Base-by-base conservation (phyloP, 2,797 vertebrate species). In the Morus bassanus region DNA sequence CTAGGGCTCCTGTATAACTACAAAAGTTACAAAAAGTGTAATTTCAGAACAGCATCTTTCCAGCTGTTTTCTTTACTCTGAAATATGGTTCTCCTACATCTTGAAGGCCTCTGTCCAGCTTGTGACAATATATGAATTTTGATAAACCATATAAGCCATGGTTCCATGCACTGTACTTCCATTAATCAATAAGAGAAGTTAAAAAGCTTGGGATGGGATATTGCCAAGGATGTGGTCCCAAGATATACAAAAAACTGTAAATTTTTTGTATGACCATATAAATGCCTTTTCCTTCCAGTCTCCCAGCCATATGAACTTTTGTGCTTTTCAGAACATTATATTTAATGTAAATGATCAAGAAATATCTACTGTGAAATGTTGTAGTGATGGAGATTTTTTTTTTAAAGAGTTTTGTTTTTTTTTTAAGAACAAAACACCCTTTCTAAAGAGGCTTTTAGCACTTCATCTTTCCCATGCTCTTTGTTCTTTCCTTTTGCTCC, bases 391-490 rank as follows among this genome's bases (percentile, higher is more conserved):
- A 12, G 46, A 24, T 41, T 46, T 87, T 88, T 57, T 85, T 83
- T 69, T 41, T 33, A 11, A 85, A 68, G 54, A 77, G 43, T 18
- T 45, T 43, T 43, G 6, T 61, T 79, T 93, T 81, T 76, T 88
- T 53, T 93, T 89, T 35, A 77, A 87, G 59, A 30, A 53, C 59
- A 70, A 88, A 87, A 80, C 30, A 35, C 30, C 11, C 41, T 59
- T 94, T 96, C 89, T 93, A 90, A 95, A 91, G 85, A 94, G 54
- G 86, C 37, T 97, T 98, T 97, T 96, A 93, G 81, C 69, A 78
- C n/a, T 68, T 64, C 23, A 48, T 97, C 75, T 93, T 96, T 91
- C 76, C 68, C 78, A 45, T 22, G 65, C 33, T 69, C 74, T 92
- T 96, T 91, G 87, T 63, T 96, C 70, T 97, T 97, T 97, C 84